A percentile compares a stretch with the other conserved stretches of the same genome.
phyloP scores from a whole-genome alignment of 1,140 invertebrate species.

The Xylocopa sonorina region DNA sequence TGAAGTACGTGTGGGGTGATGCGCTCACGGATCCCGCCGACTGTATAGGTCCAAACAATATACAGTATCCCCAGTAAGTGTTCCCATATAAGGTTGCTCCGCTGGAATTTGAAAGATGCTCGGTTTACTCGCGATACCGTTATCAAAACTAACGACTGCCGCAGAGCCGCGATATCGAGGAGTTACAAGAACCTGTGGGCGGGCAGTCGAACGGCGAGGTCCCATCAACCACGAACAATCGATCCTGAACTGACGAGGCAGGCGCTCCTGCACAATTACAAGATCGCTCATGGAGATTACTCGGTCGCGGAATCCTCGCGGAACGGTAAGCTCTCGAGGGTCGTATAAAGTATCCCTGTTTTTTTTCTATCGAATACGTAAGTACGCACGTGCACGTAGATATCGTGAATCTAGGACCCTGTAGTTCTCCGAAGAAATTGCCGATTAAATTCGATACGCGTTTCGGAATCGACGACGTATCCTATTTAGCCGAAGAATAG shows the following conservation, averaged over 20 bases:
- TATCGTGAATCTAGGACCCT: too few relatives aligned
- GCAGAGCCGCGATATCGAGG: conserved; percentile 85
- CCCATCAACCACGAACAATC: conserved; percentile 83
- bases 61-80: conserved; percentile 91
- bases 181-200: conserved; percentile 85
- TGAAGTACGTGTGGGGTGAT: conserved; percentile 93
- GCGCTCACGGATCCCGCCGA: conserved; percentile 88
- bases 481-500: background rate
- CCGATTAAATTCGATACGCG: background rate
- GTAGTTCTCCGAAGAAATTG: background rate
- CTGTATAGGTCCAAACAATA: conserved; percentile 90
- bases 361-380: too few relatives aligned
- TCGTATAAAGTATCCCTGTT: background rate
- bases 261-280: conserved; percentile 84
- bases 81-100: background rate
- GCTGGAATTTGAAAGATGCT: background rate
- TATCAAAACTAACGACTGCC: conserved; percentile 68
- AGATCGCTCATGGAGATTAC: conserved; percentile 74
- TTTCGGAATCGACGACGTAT: background rate
- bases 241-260: conserved; percentile 88
- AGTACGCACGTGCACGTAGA: too few relatives aligned
- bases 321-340: conserved; percentile 68
- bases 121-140: background rate
- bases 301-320: conserved; percentile 74
- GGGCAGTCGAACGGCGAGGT: conserved; percentile 84